Base-by-base conservation (phyloP, 2,888 invertebrate genomes). In the Dasysyrphus tricinctus region DNA sequence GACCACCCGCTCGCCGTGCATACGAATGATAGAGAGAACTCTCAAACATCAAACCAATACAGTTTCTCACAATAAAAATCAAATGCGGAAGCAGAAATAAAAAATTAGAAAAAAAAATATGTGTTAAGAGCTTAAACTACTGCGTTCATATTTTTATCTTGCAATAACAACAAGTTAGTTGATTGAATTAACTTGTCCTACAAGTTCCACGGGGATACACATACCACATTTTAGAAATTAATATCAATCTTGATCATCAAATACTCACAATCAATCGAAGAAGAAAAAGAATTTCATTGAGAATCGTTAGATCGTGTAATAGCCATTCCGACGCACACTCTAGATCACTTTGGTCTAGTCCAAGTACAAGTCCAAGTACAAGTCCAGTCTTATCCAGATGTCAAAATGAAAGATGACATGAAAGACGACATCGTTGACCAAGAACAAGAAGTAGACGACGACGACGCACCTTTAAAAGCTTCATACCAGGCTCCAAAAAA, bases 391-490 rank as follows among this genome's bases (percentile, higher is more conserved):
- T 49, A n/a, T 19, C 67, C 42, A 73, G 59, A 80, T 75, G 75
- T 80, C 80, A 82, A 78, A 77, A 82, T 74, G 73, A 44, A 61
- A 80, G 72, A 80, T 80, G 80, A 80, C 84, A 81, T 51, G 42
- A 34, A 49, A 37, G 19, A 47, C 16, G 16, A 61, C 61, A 57
- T 34, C 34, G 29, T 34, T 16, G 29, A 47, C 47, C 7, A 47
- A 79, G 67, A 73, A n/a, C 44, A 57, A 49, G 42, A 49, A 39
- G 11, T 16, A 54, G 42, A 67, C 14, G 54, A 54, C 59, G 42
- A 67, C 14, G 54, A 54, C 59, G 76, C 79, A 79, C 65, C 79
- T 72, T 42, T 75, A 72, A 72, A 69, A 9, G 51, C 11, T 54
- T 49, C 11, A n/a, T 24, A 44, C 19, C 19, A 77, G 69, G 37